phyloP scores from a whole-genome alignment of 2,113 vertebrate species.

The Notechis scutatus region DNA sequence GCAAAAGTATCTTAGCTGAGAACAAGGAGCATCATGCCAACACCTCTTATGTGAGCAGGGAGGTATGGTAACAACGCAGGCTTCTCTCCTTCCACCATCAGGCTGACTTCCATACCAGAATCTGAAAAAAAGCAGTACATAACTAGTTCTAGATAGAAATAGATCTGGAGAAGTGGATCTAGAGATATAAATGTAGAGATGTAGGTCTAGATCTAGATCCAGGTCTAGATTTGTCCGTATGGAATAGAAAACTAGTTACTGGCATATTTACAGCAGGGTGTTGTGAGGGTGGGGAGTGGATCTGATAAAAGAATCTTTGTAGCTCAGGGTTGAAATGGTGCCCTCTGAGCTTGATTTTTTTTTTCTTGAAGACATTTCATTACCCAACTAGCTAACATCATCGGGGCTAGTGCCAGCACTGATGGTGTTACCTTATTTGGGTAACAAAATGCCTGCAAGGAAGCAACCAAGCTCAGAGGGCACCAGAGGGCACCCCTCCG shows the following conservation, averaged over 20 bases:
- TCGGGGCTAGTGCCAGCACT: not conserved
- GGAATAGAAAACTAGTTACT: not conserved
- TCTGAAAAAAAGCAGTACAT: not conserved
- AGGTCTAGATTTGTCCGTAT: not conserved
- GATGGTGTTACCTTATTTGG: not conserved
- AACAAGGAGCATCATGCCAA: not conserved
- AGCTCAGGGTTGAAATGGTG: not conserved
- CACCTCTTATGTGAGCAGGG: rapidly evolving
- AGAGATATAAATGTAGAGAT: not conserved
- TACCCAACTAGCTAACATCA: not conserved
- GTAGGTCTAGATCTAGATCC: not conserved
- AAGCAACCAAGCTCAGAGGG: too few relatives aligned
- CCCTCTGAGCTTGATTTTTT: not conserved
- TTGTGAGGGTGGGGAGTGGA: not conserved
- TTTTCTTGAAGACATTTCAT: not conserved
- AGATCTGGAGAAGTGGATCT: not conserved
- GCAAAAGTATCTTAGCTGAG: rapidly evolving
- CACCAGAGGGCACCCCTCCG: too few relatives aligned
- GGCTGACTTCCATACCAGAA: rapidly evolving
- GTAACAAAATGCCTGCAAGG: not conserved
- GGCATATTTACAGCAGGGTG: not conserved
- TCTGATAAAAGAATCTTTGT: not conserved
- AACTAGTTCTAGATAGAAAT: not conserved
- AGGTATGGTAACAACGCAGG: rapidly evolving
- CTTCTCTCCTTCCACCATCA: rapidly evolving